Base-by-base conservation (phyloP, 2,888 invertebrate species). In the Aelia acuminata region DNA sequence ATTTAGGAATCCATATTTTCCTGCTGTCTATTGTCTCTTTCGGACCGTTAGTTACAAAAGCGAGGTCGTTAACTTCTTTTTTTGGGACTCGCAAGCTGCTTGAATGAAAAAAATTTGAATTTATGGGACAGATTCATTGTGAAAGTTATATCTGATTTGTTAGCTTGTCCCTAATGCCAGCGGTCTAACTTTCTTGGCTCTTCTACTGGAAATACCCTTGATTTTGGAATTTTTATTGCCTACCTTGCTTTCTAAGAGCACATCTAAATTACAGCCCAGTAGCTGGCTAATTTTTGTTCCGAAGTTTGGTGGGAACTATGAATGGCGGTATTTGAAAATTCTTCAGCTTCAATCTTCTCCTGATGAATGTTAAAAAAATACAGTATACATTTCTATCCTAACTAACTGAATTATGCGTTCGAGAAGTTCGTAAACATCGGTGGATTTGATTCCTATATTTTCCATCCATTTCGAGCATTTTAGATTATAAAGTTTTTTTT, bases 131-230 rank as follows among this genome's bases (percentile, higher is more conserved):
- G 63, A 70, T 70, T 70, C 63, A 70, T 70, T 70, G 63, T 70
- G 63, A 35, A 70, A 70, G 63, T 70, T 70, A 70, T 70, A 70
- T 70, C 63, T 70, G 63, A 70, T 70, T 70, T 70, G 63, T 70
- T 70, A 70, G 31, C 63, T 35, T 35, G 63, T 7, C 63, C 63
- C 63, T 70, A 35, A 70, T 70, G 63, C 63, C 63, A 70, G 63
- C 63, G 18, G 31, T 1, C 63, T 70, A 70, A 70, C 63, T 70
- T 70, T 70, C 63, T 70, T 70, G 63, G 63, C 63, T 70, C 63
- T 70, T 70, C 63, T 70, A 70, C 31, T 18, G 63, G 31, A 70
- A 70, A 70, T 70, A 31, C 18, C 31, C 63, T 70, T 70, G 63
- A 70, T 70, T 70, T 70, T 70, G 35, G 63, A 11, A 35, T 70